Percentiles rank a stretch among this genome's conserved stretches.
phyloP scores from a whole-genome alignment of 2,888 invertebrate genomes.

The Euzophera pinguis region DNA sequence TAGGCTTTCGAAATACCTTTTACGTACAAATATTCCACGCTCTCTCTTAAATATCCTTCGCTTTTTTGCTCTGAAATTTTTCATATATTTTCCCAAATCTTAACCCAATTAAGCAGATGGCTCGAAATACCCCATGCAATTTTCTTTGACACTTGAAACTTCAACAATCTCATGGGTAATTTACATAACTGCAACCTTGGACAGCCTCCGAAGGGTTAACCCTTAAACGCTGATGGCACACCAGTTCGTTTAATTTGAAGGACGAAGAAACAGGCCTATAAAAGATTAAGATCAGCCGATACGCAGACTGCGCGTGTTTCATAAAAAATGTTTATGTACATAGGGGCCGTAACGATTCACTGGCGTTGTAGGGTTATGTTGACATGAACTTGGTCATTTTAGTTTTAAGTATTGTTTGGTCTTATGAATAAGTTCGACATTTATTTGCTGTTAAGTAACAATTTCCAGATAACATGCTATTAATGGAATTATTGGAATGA shows the following conservation, averaged over 20 bases:
- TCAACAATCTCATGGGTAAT: not conserved
- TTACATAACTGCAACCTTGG: not conserved
- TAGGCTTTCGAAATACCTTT: too few relatives aligned
- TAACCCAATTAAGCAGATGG: too few relatives aligned
- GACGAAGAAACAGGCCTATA: not conserved
- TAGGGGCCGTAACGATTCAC: not conserved
- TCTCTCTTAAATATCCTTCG: too few relatives aligned
- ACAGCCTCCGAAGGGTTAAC: not conserved
- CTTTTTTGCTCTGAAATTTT: too few relatives aligned
- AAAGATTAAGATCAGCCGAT: conserved; percentile 6
- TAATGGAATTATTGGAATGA: too few relatives aligned
- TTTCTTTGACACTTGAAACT: not conserved
- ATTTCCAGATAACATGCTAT: too few relatives aligned
- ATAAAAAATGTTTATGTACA: conserved; percentile 2
- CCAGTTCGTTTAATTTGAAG: not conserved
- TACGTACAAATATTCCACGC: too few relatives aligned
- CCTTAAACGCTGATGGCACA: not conserved
- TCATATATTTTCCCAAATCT: too few relatives aligned
- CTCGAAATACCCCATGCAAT: not conserved
- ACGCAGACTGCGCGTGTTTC: not conserved
- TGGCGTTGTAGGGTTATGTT: not conserved
- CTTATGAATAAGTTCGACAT: too few relatives aligned
- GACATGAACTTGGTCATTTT: not conserved
- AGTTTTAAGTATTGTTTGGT: too few relatives aligned
- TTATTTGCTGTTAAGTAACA: too few relatives aligned